Evolutionary conservation across 2,113 vertebrate species (phyloP), one percentile per base, ranked within the genome.

Genomic region (Myiopsitta monachus): DNA sequence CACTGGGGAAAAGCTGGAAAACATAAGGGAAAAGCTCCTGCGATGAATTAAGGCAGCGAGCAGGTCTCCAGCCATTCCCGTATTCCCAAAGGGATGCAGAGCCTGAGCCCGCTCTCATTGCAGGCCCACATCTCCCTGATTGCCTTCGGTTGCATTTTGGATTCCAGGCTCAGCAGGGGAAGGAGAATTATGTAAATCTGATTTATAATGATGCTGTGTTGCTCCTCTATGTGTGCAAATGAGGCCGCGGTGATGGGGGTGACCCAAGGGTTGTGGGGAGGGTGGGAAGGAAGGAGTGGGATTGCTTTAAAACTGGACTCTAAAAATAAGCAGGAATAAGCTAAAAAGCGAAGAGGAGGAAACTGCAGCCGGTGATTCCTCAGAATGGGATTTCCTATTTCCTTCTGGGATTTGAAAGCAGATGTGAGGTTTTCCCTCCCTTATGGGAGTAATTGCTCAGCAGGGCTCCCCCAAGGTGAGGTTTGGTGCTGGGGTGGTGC

Each of bases 1-100:
- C 94, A 17, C 61, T n/a, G 52, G 87, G 79, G 85, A 79, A 64
- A 91, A 90, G 47, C 47, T 93, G 83, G 64, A 74, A 91, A 87
- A 24, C 88, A 14, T 70, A 26, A 67, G 94, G 89, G 90, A 70
- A 68, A 92, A 78, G 62, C 54, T 94, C 7, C 30, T 87, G 30
- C 0, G 4, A 28, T 1, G 2, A 81, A 66, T 68, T 27, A 47
- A 51, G 44, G 55, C 62, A 77, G 41, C 2, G 3, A 67, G 57
- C 1, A 15, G 52, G 79, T 90, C 90, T 85, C 90, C 69, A 63
- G 81, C 27, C 1, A 0, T 55, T 73, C 27, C 18, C 14, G 1
- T 13, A 15, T n/a, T 59, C 89, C 90, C 4, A 0, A 22, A 13
- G 91, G 68, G 73, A 86, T 0, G 1, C 2, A 23, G 33, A 80